A percentile compares a stretch with the other conserved stretches of the same genome.
Evolutionary conservation across 2,888 invertebrate species (phyloP).

Genomic region (Biston betularia): DNA sequence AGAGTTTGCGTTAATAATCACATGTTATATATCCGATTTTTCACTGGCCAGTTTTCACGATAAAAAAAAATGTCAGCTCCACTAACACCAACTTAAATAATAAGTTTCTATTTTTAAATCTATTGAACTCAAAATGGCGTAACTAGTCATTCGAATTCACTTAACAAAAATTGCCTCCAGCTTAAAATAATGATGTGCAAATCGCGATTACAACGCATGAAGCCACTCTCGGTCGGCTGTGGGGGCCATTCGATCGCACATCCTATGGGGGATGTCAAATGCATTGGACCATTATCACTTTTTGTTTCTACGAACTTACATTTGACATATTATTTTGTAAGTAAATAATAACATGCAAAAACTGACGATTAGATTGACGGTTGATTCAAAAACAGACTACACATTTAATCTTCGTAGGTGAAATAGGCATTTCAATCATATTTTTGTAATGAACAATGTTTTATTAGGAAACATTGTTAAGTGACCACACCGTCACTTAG

Average conservation of each 20-base stretch:
- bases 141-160: constrained; percentile 43
- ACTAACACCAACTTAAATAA: background rate
- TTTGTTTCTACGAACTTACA: constrained; percentile 55
- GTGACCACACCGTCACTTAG: no score
- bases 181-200: constrained; percentile 55
- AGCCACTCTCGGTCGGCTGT: constrained; percentile 50
- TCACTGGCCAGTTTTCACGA: no score
- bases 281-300: constrained; percentile 61
- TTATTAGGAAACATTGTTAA: no score
- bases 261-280: constrained; percentile 64
- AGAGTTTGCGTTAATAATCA: no score
- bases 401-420: no score
- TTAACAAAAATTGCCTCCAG: constrained; percentile 47
- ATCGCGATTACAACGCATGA: constrained; percentile 58
- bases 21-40: no score
- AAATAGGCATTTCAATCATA: no score
- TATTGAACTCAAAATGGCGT: background rate
- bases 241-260: constrained; percentile 68
- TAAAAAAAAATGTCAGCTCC: no score
- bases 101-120: background rate
- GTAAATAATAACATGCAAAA: background rate
- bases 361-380: no score
- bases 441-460: no score
- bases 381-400: no score
- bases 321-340: constrained; percentile 24